phyloP scores from a whole-genome alignment of 2,797 vertebrate species.

The Monodelphis domestica region DNA sequence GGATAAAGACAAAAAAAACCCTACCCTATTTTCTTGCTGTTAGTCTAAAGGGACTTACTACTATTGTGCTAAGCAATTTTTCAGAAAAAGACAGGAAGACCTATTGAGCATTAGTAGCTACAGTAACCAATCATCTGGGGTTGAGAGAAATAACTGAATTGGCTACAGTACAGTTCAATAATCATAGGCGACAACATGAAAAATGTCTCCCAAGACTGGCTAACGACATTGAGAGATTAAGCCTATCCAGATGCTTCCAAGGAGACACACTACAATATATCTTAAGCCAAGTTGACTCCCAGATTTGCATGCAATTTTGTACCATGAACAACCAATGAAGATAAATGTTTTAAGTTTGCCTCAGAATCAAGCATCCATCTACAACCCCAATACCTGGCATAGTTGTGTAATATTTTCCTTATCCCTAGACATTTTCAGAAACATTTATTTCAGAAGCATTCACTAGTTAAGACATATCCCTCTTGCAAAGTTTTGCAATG shows the following conservation, averaged over 20 bases:
- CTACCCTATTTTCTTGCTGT: slow-evolving; percentile 2
- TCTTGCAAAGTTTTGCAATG: neutral
- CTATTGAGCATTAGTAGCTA: slow-evolving; percentile 27
- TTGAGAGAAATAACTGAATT: slow-evolving; percentile 26
- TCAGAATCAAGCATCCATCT: slow-evolving; percentile 12
- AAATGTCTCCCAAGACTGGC: neutral
- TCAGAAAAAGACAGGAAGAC: slow-evolving; percentile 26
- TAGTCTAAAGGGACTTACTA: neutral
- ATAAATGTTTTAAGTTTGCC: slow-evolving; percentile 17
- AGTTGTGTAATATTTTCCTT: neutral
- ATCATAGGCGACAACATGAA: slow-evolving; percentile 15
- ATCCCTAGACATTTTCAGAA: neutral
- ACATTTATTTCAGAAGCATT: neutral
- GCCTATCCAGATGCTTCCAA: neutral
- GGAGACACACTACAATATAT: neutral
- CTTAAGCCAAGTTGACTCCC: neutral
- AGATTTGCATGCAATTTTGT: neutral
- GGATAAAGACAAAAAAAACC: neutral
- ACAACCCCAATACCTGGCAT: neutral
- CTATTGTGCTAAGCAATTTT: slow-evolving; percentile 51
- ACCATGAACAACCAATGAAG: neutral
- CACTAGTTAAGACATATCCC: neutral
- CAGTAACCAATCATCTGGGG: slow-evolving; percentile 21
- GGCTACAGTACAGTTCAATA: slow-evolving; percentile 20
- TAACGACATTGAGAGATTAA: slow-evolving; percentile 8